Conservation (phyloP, 2,888 invertebrate genomes). For the Acleris cristana region DNA sequence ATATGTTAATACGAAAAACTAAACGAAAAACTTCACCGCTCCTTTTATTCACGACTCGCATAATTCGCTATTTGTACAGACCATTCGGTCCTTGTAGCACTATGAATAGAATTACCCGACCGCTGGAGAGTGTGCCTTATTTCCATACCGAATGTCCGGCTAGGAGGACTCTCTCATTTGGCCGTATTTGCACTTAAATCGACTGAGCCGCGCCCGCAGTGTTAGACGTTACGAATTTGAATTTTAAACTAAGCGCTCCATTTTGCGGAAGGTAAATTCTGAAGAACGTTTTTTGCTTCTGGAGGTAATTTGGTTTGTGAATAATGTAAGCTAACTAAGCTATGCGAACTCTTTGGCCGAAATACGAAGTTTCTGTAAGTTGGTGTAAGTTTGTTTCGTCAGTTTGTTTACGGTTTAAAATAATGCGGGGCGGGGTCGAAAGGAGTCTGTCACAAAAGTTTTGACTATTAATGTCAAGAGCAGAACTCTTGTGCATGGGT, state of each 20-base stretch:
- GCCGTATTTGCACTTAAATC: slow-evolving; percentile 66
- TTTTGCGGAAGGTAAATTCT: slow-evolving; percentile 72
- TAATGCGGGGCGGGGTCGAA: neutral
- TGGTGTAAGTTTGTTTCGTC: slow-evolving; percentile 26
- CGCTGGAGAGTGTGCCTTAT: slow-evolving; percentile 54
- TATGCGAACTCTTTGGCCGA: neutral
- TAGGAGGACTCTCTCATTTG: slow-evolving; percentile 53
- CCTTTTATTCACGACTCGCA: slow-evolving; percentile 52
- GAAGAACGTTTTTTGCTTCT: slow-evolving; percentile 55
- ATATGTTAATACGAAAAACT: slow-evolving; percentile 37
- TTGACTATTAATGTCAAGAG: too few relatives aligned
- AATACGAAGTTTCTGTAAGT: slow-evolving; percentile 5
- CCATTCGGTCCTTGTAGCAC: slow-evolving; percentile 55
- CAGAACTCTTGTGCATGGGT: too few relatives aligned
- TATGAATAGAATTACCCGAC: slow-evolving; percentile 66
- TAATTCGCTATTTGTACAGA: slow-evolving; percentile 63
- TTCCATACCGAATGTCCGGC: slow-evolving; percentile 61
- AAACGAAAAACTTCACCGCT: slow-evolving; percentile 38
- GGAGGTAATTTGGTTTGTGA: slow-evolving; percentile 63
- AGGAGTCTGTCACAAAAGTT: neutral
- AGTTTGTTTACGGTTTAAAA: slow-evolving; percentile 19
- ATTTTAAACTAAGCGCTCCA: slow-evolving; percentile 79
- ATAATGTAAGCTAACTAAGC: slow-evolving; percentile 53
- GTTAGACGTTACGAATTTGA: slow-evolving; percentile 76
- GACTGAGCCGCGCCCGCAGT: slow-evolving; percentile 52